Evolutionary conservation across 1,140 invertebrate species (phyloP), one percentile per base, ranked within the genome.

Genomic region (Zaprionus camerounensis): DNA sequence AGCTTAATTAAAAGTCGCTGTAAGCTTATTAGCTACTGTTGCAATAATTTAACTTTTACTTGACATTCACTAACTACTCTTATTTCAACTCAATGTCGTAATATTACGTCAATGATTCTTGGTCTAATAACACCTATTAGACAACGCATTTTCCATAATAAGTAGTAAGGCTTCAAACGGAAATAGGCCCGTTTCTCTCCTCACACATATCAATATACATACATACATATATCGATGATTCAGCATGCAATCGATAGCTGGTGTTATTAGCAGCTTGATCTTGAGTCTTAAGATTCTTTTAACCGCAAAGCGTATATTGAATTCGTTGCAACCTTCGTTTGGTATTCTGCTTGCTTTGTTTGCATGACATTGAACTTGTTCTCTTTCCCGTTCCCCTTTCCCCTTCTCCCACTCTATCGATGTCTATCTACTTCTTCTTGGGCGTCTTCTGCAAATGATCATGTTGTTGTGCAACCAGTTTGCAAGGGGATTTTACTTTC

Each of bases 251-350:
- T 31, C 34, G 68, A 36, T 80, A 64, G 78, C 26, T n/a, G n/a
- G 71, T 38, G 36, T 36, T 17, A 24, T n/a, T 17, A 13, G 26
- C 9, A 26, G 26, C 26, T 28, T 28, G 70, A 61, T 59, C 34
- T 76, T 71, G 68, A 75, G 55, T 56, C 66, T 61, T 26, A 53
- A 58, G 56, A 53, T 61, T 61, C 46, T 24, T 41, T 24, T 41
- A 71, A 70, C 78, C 76, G 36, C 78, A 78, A 57, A 61, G 70
- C 17, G 78, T 66, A 74, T 80, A 70, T 80, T 41, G 24, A 36
- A n/a, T 78, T 78, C 71, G 78, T 63, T 53, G 49, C 44, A 71
- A 63, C 75, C 75, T 74, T 69, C 62, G 26, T 68, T 36, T 22
- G 36, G n/a, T 64, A 15, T 61, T 51, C 63, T 68, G 57, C 12